A percentile compares a stretch with the other conserved stretches of the same genome.
phyloP scores from a whole-genome alignment of 1,140 invertebrate species.

The Armadillidium nasatum region DNA sequence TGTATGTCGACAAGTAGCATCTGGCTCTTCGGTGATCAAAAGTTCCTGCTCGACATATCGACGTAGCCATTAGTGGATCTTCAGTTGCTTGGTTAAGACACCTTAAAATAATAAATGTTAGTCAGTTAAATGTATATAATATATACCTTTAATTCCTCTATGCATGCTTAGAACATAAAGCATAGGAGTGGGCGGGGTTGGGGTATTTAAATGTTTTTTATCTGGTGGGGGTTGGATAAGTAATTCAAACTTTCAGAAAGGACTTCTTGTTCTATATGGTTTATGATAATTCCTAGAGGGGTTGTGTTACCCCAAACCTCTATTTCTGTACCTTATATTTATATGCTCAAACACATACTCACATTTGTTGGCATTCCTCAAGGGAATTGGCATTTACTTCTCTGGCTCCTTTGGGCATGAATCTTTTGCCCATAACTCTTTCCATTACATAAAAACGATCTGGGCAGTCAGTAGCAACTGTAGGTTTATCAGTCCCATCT shows the following conservation, averaged over 20 bases:
- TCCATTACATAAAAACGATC: constrained; percentile 82
- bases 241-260: too few relatives aligned
- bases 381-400: constrained; percentile 63
- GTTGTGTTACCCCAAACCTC: too few relatives aligned
- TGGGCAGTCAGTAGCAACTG: constrained; percentile 61
- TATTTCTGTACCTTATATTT: too few relatives aligned
- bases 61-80: constrained; percentile 51
- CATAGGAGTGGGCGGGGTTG: too few relatives aligned
- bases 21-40: constrained; percentile 69
- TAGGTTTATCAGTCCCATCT: neutral
- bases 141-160: too few relatives aligned
- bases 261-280: too few relatives aligned
- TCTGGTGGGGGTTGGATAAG: too few relatives aligned
- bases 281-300: too few relatives aligned
- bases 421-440: constrained; percentile 63
- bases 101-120: constrained; percentile 50
- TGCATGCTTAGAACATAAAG: too few relatives aligned
- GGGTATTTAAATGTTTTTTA: too few relatives aligned
- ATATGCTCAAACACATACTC: constrained; percentile 26
- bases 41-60: constrained; percentile 78
- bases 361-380: constrained; percentile 81
- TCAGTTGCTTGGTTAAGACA: constrained; percentile 72
- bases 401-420: constrained; percentile 49
- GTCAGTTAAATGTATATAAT: too few relatives aligned
- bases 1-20: constrained; percentile 74